Conservation (phyloP, 2,888 invertebrate species). For the Apomyelois bistriatella region DNA sequence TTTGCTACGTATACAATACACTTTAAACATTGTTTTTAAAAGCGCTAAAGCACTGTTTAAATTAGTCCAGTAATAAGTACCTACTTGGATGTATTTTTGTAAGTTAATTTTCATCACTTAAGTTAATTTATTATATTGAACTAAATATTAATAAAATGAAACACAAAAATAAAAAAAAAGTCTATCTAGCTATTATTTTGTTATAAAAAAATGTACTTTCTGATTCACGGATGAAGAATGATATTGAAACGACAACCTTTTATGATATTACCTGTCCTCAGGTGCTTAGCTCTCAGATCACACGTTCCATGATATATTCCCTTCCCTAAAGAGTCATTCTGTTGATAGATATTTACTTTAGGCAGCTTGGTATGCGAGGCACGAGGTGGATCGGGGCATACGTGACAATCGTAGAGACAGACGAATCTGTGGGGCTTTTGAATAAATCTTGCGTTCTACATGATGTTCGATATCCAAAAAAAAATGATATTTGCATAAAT, state of each 20-base stretch:
- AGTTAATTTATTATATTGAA: no score
- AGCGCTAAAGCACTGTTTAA: no score
- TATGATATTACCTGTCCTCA: constrained; percentile 1
- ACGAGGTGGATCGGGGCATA: constrained; percentile 36
- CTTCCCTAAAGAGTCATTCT: constrained; percentile 37
- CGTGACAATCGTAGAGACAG: constrained; percentile 29
- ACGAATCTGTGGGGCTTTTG: constrained; percentile 18
- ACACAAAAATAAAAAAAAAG: no score
- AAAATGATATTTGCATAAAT: not conserved
- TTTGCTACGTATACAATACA: not conserved
- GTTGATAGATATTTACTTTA: constrained; percentile 45
- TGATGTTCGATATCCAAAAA: constrained; percentile 9
- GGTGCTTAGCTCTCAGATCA: constrained; percentile 15
- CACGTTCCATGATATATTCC: constrained; percentile 23
- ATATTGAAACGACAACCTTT: not conserved
- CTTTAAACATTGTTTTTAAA: not conserved
- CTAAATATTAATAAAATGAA: no score
- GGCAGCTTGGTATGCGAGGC: constrained; percentile 30
- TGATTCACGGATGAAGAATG: not conserved
- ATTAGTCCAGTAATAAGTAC: no score
- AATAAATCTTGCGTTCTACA: constrained; percentile 14
- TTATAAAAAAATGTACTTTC: no score
- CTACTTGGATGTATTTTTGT: no score
- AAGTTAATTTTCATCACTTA: no score
- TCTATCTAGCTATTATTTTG: no score